phyloP scores from a whole-genome alignment of 2,113 vertebrate genomes.

The Archilochus colubris region DNA sequence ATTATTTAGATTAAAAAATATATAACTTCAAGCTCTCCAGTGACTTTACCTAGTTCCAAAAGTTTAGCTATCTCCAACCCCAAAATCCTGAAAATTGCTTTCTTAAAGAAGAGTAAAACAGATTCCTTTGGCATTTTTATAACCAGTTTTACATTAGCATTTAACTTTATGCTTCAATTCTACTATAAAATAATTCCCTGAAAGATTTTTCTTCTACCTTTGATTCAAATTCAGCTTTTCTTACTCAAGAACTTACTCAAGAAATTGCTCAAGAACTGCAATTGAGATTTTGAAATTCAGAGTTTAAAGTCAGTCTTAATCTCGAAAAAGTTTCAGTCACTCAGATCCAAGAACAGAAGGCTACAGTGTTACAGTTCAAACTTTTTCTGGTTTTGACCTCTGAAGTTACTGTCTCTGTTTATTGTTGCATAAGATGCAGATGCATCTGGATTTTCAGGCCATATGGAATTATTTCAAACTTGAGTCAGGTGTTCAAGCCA shows the following conservation, averaged over 20 bases:
- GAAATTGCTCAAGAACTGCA: neutral
- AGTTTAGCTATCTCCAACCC: neutral
- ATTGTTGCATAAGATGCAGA: rapidly evolving
- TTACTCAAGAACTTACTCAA: no score
- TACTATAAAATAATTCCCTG: neutral
- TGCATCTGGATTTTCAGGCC: neutral
- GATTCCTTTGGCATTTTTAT: neutral
- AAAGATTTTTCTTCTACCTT: neutral
- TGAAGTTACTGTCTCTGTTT: neutral
- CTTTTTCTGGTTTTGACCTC: neutral
- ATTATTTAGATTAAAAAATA: neutral
- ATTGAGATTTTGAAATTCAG: neutral
- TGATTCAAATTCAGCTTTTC: neutral
- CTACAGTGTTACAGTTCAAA: neutral
- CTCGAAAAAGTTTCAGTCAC: neutral
- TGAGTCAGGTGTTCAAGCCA: rapidly evolving
- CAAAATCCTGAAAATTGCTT: neutral
- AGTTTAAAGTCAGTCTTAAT: neutral
- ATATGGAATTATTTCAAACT: neutral
- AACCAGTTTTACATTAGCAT: conserved; percentile 6
- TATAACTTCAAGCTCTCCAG: neutral
- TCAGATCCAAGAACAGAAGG: neutral
- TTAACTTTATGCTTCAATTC: conserved; percentile 29
- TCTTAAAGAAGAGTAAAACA: neutral
- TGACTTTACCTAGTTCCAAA: neutral